Evolutionary conservation across 2,113 vertebrate genomes (phyloP), one percentile per base, ranked within the genome.

Genomic region (Prunella himalayana): DNA sequence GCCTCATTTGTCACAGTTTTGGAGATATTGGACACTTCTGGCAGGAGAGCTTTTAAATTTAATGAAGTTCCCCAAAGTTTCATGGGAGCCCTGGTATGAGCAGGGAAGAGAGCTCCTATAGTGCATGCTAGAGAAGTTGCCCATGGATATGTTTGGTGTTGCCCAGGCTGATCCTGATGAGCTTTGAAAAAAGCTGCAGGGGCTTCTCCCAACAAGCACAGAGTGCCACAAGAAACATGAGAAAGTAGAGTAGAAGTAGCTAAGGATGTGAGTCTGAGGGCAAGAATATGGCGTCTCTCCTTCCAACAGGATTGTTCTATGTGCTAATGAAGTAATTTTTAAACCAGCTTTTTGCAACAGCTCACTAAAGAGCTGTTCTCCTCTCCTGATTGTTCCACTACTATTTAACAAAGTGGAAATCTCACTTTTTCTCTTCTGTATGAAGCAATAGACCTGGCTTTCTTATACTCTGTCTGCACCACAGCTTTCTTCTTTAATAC

Each of bases 31-130:
- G 19, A 22, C 12, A 16, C 44, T 83, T 91, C 33, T 61, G 23
- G 33, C 35, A 45, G 51, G 21, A 54, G 7, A n/a, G 9, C 33
- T 90, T 90, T 76, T 41, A 25, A 65, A 57, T 54, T 13, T 6
- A 25, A 6, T 15, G 9, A 68, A 69, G 11, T 15, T 81, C 50
- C 39, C 16, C 0, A 0, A 44, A 57, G 27, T 49, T 59, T 75
- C 37, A 17, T 75, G 33, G 59, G 15, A 72, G 21, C 27, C 0
- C 0, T 6, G 37, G 13, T 15, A 24, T 7, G 14, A 49, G 56
- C 39, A 63, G 27, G 21, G 27, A 82, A 57, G 23, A 57, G 42
- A 68, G 56, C 27, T 82, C 11, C 49, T 72, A 7, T 1, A 75
- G 16, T 5, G 42, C 59, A 22, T 31, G 25, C 42, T 63, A 23